Evolutionary conservation across 37 sponge, comb jelly and placozoan species (phyloP).

Genomic region (Lycopodina hypogea): DNA sequence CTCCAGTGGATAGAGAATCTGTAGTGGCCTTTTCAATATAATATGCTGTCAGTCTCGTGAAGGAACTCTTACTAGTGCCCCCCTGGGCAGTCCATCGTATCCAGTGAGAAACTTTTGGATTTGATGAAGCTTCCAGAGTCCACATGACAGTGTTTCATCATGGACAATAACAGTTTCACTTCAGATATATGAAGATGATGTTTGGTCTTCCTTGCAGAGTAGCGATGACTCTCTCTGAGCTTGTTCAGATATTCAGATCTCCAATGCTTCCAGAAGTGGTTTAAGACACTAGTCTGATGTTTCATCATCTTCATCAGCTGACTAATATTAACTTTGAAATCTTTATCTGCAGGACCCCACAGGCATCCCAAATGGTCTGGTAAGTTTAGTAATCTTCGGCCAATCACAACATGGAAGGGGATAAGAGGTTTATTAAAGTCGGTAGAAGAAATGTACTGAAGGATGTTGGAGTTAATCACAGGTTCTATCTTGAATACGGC

Average conservation of each 20-base stretch:
- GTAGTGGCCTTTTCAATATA: constrained; percentile 31
- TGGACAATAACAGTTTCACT: constrained; percentile 14
- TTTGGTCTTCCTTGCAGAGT: too few species aligned
- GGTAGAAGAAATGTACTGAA: constrained; percentile 22
- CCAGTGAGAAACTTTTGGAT: too few species aligned
- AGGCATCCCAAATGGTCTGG: not conserved
- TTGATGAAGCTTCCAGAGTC: constrained; percentile 7
- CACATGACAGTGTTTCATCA: too few species aligned
- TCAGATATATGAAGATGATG: constrained; percentile 12
- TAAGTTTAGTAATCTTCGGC: constrained; percentile 15
- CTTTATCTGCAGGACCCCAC: too few species aligned
- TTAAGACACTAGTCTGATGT: too few species aligned
- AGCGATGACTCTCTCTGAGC: constrained; percentile 10
- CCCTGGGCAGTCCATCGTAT: too few species aligned
- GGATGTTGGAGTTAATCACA: constrained; percentile 6
- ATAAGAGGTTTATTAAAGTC: constrained; percentile 32
- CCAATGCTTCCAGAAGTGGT: too few species aligned
- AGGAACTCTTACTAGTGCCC: constrained; percentile 8
- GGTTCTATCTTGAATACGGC: constrained; percentile 13
- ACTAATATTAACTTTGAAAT: too few species aligned
- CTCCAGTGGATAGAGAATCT: constrained; percentile 43
- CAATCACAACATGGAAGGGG: constrained; percentile 25
- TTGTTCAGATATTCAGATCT: too few species aligned
- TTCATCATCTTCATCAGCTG: too few species aligned
- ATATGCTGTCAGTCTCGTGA: not conserved